These are phyloP conservation scores for Branchipolynoe longqiensis DNA, from an alignment of 2,888 invertebrate species.

Conservation along the genomic window DNA sequence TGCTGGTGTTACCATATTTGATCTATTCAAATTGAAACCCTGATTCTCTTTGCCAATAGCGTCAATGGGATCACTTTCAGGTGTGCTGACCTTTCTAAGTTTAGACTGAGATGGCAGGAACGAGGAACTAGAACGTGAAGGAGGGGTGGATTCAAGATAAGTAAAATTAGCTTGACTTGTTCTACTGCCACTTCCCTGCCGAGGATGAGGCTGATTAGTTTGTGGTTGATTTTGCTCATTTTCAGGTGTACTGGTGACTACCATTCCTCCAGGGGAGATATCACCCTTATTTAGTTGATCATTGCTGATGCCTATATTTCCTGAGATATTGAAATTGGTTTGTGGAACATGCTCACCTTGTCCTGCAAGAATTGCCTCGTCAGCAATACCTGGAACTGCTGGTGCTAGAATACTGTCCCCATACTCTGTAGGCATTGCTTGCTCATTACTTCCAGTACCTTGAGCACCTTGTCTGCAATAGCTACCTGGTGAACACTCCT, in stretches of 20 bases:
- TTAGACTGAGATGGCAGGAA: conserved; percentile 6
- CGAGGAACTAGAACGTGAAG: neutral
- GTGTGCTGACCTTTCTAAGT: neutral
- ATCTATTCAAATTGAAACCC: no score
- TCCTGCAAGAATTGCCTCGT: conserved; percentile 15
- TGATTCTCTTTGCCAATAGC: neutral
- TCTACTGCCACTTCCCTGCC: no score
- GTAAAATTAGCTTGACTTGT: neutral
- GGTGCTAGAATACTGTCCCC: neutral
- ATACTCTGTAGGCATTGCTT: no score
- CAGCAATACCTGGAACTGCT: neutral
- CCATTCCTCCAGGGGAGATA: conserved; percentile 29
- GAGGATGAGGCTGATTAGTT: neutral
- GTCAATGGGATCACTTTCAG: neutral
- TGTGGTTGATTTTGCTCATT: neutral
- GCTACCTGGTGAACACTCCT: no score
- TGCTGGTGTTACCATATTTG: no score
- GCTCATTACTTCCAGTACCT: no score
- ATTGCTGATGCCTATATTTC: neutral
- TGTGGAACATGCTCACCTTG: conserved; percentile 23
- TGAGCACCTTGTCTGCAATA: no score
- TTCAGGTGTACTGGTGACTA: conserved; percentile 28
- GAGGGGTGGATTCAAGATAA: neutral
- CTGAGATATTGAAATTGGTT: neutral
- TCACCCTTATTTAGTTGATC: neutral